Base-by-base conservation (phyloP, 1,140 invertebrate genomes). In the Pseudomyrmex gracilis region DNA sequence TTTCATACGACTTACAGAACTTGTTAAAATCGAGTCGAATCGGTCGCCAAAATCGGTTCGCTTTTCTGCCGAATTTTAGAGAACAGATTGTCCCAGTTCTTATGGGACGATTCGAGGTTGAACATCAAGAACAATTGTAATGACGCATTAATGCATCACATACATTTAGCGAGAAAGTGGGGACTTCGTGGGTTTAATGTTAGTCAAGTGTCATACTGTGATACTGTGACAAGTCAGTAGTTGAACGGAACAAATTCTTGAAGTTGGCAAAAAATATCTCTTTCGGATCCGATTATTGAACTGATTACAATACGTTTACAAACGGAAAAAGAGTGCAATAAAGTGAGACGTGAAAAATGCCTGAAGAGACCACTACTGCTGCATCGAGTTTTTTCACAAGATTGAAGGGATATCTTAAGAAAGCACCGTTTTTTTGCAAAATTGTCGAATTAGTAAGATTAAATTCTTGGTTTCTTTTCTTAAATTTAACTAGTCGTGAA, bases 371-470 rank as follows among this genome's bases (percentile, higher is more conserved):
- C 12, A 63, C 15, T 9, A 43, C 15, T 10, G 43, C 24, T 24
- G 15, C 24, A 51, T 24, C 70, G 2, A 68, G 12, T 17, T 22
- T 86, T 24, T 22, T 58, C 0, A 64, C 86, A n/a, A 84, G 84
- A 73, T 49, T 89, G 8, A 85, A 89, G 66, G 66, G 60, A 60
- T 60, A 85, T 76, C 47, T 89, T 1, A 89, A 84, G 49, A 87
- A 90, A 34, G 61, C 80, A 0, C 86, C 90, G 0, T 90, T 90
- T 64, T 90, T 89, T 66, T 90, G 90, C 67, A 90, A 90, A 85
- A 86, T 90, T 58, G 83, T 90, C 57, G 87, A 90, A 85, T 58
- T 90, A 22, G 90, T 90, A 85, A 87, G 85, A 80, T 10, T 2
- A 13, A n/a, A n/a, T n/a, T n/a, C n/a, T 5, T 20, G 4, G 2